Conservation (phyloP, 2,797 vertebrate species). For the Spinibarbus caldwelli region DNA sequence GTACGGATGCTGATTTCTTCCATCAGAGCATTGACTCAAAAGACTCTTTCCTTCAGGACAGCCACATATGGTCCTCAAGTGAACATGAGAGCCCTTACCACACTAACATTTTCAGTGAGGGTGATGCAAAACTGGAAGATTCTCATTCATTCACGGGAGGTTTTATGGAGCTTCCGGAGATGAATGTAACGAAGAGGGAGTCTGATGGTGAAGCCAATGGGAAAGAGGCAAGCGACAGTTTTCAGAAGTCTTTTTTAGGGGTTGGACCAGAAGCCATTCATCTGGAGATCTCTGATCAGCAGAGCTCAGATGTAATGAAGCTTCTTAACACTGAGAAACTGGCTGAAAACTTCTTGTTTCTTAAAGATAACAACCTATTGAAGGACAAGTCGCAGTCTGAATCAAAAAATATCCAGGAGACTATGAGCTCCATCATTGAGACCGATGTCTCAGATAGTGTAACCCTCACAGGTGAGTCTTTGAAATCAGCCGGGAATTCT, state of each 20-base stretch:
- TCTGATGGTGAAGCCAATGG: conserved; percentile 55
- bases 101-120: conserved; percentile 82
- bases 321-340: conserved; percentile 82
- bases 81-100: conserved; percentile 88
- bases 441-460: conserved; percentile 73
- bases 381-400: conserved; percentile 74
- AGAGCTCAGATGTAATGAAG: conserved; percentile 67
- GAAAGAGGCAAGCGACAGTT: conserved; percentile 58
- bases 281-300: conserved; percentile 64
- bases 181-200: conserved; percentile 67
- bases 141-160: conserved; percentile 74
- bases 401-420: conserved; percentile 70
- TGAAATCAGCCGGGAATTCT: conserved; percentile 68
- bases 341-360: conserved; percentile 88
- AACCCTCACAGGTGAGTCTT: conserved; percentile 67
- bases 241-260: conserved; percentile 73
- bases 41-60: conserved; percentile 82
- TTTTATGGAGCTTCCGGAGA: conserved; percentile 82
- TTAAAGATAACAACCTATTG: conserved; percentile 86
- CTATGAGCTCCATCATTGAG: conserved; percentile 74
- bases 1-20: conserved; percentile 89
- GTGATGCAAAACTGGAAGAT: conserved; percentile 79
- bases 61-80: conserved; percentile 78
- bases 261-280: conserved; percentile 71
- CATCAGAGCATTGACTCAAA: conserved; percentile 85